Evolutionary conservation across 2,113 vertebrate species (phyloP).

Genomic region (Anas platyrhynchos): DNA sequence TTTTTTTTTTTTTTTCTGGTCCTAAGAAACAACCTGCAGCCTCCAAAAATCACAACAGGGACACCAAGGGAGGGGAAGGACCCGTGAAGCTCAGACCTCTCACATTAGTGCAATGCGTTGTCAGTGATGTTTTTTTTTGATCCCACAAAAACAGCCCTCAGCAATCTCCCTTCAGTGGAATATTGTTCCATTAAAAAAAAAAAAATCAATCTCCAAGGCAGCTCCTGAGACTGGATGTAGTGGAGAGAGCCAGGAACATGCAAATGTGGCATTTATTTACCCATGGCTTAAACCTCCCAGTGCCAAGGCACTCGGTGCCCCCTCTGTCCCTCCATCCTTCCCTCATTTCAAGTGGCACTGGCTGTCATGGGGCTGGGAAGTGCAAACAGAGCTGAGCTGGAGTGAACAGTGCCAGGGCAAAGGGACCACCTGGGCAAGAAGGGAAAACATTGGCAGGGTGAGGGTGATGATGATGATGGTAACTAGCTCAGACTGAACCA

Average conservation of each 20-base stretch:
- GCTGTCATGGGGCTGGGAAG: not conserved
- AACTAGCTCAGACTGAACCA: not conserved
- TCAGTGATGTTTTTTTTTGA: not conserved
- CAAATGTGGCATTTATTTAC: not conserved
- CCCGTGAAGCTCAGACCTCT: not conserved
- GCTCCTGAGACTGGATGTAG: not conserved
- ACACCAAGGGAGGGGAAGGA: not conserved
- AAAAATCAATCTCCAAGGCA: not conserved
- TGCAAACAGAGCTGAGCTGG: not conserved
- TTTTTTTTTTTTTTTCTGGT: not conserved
- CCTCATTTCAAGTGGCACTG: not conserved
- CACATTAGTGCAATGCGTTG: not conserved
- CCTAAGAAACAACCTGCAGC: not conserved
- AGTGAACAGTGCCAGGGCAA: no score
- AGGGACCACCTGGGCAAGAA: not conserved
- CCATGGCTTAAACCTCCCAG: not conserved
- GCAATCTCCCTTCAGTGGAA: not conserved
- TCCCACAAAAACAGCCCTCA: not conserved
- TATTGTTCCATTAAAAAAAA: not conserved
- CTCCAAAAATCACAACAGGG: not conserved
- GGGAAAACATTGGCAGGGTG: not conserved
- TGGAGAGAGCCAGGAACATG: not conserved
- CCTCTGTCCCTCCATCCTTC: not conserved
- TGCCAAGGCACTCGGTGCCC: not conserved
- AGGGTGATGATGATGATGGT: not conserved